phyloP scores from a whole-genome alignment of 2,888 invertebrate species.

The Drosophila anceps region DNA sequence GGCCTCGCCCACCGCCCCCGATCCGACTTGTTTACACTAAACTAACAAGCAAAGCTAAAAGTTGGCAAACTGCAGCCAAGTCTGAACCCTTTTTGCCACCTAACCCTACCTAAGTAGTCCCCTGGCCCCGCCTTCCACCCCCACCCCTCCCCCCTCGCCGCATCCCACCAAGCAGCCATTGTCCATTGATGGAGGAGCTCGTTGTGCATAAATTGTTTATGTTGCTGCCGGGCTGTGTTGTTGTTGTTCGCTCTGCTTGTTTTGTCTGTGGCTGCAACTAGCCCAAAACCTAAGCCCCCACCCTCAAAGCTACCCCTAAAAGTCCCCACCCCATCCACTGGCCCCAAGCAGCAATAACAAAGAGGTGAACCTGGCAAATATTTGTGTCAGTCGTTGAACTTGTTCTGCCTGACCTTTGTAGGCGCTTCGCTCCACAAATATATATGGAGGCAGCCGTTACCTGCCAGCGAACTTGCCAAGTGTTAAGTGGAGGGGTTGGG shows the following conservation, averaged over 20 bases:
- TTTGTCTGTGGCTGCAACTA: constrained; percentile 57
- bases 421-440: constrained; percentile 20
- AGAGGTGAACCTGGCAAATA: constrained; percentile 62
- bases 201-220: constrained; percentile 78
- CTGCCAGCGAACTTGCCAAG: constrained; percentile 8
- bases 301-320: neutral
- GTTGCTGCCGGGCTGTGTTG: constrained; percentile 44
- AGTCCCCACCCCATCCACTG: neutral
- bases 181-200: constrained; percentile 59
- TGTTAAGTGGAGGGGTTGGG: neutral
- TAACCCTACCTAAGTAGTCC: neutral
- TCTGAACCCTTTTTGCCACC: constrained; percentile 33
- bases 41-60: constrained; percentile 75
- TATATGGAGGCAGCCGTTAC: neutral
- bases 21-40: constrained; percentile 70
- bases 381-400: constrained; percentile 80
- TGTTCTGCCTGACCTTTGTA: constrained; percentile 58
- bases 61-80: constrained; percentile 71
- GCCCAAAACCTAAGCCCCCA: constrained; percentile 11
- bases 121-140: neutral
- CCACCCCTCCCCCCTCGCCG: neutral
- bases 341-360: constrained; percentile 52
- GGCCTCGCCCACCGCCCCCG: neutral
- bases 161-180: constrained; percentile 1
- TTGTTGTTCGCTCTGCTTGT: constrained; percentile 27